Conservation (phyloP, 2,797 vertebrate species). For the Protonibea diacanthus region DNA sequence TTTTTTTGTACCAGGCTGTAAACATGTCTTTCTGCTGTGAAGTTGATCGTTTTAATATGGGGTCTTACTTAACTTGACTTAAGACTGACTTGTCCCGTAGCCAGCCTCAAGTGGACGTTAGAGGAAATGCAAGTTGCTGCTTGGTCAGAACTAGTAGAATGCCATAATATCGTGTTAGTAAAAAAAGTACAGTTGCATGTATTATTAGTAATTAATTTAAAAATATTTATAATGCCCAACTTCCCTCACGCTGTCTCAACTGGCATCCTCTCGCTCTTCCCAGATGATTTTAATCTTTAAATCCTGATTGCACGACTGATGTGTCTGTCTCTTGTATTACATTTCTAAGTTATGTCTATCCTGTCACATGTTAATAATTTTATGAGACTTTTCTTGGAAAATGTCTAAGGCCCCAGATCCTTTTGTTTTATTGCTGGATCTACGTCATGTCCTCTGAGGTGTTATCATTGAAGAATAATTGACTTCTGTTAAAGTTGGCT, state of each 20-base stretch:
- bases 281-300: background rate
- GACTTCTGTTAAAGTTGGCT: background rate
- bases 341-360: background rate
- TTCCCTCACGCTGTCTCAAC: background rate
- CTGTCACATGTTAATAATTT: background rate
- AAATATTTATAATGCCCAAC: background rate
- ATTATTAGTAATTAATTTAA: background rate
- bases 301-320: background rate
- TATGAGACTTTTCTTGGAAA: background rate
- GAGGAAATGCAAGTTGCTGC: no score
- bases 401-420: background rate
- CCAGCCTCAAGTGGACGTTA: no score
- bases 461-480: constrained; percentile 6
- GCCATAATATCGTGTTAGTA: no score
- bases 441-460: background rate
- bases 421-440: background rate
- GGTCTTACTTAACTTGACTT: no score
- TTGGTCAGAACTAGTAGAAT: no score
- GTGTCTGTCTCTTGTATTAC: background rate
- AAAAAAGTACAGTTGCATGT: background rate
- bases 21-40: no score
- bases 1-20: no score
- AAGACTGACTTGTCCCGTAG: no score
- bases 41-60: no score
- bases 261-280: background rate